phyloP scores from a whole-genome alignment of 2,888 invertebrate species.

The Tetanocera ferruginea region DNA sequence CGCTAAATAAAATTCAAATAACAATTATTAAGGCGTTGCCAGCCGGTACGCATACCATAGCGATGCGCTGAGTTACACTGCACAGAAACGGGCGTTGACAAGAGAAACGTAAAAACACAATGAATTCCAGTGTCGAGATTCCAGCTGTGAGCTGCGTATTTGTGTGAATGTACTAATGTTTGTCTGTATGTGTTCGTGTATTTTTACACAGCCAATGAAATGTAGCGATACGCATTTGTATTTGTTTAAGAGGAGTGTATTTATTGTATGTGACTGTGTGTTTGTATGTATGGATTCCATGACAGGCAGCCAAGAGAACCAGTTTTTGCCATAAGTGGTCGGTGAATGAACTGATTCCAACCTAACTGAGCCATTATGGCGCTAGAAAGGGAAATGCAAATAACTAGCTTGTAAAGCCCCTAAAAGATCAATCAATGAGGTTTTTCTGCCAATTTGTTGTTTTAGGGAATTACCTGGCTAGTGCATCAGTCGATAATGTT shows the following conservation, averaged over 20 bases:
- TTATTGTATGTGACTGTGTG: constrained; percentile 34
- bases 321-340: constrained; percentile 54
- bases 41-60: constrained; percentile 59
- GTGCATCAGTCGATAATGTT: not conserved
- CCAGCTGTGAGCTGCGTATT: constrained; percentile 48
- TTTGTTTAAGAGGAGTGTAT: constrained; percentile 43
- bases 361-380: constrained; percentile 32
- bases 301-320: constrained; percentile 34
- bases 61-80: constrained; percentile 45
- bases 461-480: not conserved
- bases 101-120: constrained; percentile 46
- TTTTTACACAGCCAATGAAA: constrained; percentile 65
- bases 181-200: constrained; percentile 46
- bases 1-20: constrained; percentile 60
- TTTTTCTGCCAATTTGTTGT: not conserved
- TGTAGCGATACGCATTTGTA: constrained; percentile 54
- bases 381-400: constrained; percentile 22
- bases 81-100: constrained; percentile 53
- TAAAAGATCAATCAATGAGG: constrained; percentile 11
- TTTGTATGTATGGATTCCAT: constrained; percentile 1
- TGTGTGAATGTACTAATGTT: constrained; percentile 41
- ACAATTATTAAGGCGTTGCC: constrained; percentile 68
- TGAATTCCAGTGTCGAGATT: constrained; percentile 58
- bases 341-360: constrained; percentile 62
- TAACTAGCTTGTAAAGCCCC: not conserved